Base-by-base conservation (phyloP, 2,888 invertebrate genomes). In the Lochmaea capreae region DNA sequence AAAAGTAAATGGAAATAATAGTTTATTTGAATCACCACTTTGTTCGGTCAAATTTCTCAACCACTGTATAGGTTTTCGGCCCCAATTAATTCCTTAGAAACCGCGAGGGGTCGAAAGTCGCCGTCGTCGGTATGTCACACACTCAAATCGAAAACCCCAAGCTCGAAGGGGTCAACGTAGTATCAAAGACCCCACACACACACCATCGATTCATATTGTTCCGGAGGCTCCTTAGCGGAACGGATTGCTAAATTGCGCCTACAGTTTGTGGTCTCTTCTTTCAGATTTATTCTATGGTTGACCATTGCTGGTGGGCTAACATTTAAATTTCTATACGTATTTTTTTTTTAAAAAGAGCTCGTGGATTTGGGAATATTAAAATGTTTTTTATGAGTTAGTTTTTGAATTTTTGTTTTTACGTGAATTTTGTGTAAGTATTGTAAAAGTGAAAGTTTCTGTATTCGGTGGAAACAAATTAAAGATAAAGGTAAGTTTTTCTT, bases 141-240 rank as follows among this genome's bases (percentile, higher is more conserved):
- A 68, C 16, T 26, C 5, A 26, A 72, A 70, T 70, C 57, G 69
- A 74, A 75, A 67, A 69, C 14, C 57, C 68, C 52, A 43, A 33
- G 33, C 57, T 39, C 65, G 71, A 65, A 75, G 75, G 78, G 78
- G 79, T 79, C 78, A 79, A 77, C 76, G 79, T 78, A 73, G 79
- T 72, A 74, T 76, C 73, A 71, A 74, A 76, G 77, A 75, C 73
- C 66, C 33, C 67, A 61, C 78, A 67, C 78, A 67, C 62, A 42
- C 65, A 43, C 11, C 79, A 80, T 80, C 79, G 80, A 80, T 80
- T 54, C 54, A 18, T 54, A 54, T 54, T 80, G 79, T 79, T 78
- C 77, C 77, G 76, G 73, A 77, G 77, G 78, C 71, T 67, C 73
- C 76, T 77, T 73, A 78, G 69, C 80, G 79, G 77, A 78, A 79